A percentile compares a stretch with the other conserved stretches of the same genome.
Evolutionary conservation across 2,113 vertebrate genomes (phyloP).

Genomic region (Mormyrus iriodes): DNA sequence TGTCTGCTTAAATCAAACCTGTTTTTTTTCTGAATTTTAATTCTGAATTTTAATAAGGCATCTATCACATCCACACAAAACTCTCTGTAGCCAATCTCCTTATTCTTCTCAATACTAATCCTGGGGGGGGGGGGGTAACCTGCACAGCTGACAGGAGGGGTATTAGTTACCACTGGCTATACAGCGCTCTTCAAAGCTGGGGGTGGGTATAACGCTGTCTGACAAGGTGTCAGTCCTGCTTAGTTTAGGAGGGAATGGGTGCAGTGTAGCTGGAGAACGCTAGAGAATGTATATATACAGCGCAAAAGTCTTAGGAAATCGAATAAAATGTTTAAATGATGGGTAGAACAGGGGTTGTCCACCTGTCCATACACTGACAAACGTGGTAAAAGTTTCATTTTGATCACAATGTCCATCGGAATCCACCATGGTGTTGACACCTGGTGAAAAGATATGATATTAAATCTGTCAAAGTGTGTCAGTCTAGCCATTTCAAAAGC

Average conservation of each 20-base stretch:
- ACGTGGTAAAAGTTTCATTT: background rate
- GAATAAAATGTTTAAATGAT: background rate
- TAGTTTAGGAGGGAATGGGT: background rate
- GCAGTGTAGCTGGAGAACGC: background rate
- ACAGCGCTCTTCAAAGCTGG: background rate
- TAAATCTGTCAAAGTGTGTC: background rate
- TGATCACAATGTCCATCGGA: background rate
- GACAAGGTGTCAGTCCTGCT: background rate
- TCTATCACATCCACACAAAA: background rate
- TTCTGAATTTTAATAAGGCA: background rate
- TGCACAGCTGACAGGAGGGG: background rate
- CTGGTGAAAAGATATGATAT: background rate
- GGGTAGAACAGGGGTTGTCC: background rate
- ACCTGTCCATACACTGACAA: background rate
- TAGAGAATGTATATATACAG: background rate
- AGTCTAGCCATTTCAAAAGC: background rate
- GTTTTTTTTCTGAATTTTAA: background rate
- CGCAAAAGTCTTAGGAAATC: background rate
- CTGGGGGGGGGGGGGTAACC: background rate
- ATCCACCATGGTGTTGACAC: background rate
- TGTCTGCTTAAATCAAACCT: background rate
- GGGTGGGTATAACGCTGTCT: background rate
- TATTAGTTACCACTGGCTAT: background rate
- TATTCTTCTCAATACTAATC: background rate
- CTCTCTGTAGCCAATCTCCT: background rate